These are phyloP conservation scores for Neopipo cinnamomea DNA, from an alignment of 2,113 vertebrate species.

Conservation along the genomic window DNA sequence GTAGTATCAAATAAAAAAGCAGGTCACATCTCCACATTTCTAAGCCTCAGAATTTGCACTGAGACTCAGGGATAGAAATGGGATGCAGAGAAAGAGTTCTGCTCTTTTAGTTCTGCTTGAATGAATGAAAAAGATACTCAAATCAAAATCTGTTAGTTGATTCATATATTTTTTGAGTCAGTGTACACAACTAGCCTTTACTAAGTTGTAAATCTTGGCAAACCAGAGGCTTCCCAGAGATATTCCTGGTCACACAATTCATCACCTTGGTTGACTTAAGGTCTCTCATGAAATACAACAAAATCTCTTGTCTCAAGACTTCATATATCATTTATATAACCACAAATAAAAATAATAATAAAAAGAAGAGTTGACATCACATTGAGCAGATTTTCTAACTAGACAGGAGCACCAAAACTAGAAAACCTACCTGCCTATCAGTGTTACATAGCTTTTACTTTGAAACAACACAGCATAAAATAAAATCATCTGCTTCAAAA, in stretches of 20 bases:
- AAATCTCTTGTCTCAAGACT: slow-evolving; percentile 4
- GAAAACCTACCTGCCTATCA: not conserved
- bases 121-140: not conserved
- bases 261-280: not conserved
- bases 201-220: not conserved
- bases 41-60: not conserved
- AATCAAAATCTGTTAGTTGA: not conserved
- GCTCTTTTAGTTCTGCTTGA: not conserved
- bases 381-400: not conserved
- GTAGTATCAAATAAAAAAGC: not conserved
- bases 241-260: not conserved
- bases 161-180: not conserved
- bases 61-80: not conserved
- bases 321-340: not conserved
- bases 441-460: not conserved
- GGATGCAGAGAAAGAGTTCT: not conserved
- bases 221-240: slow-evolving; percentile 5
- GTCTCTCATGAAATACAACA: not conserved
- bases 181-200: not conserved
- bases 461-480: not conserved
- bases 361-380: not conserved
- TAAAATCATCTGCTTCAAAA: not conserved
- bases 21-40: not conserved
- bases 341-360: not conserved
- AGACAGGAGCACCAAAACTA: not conserved